Percentiles rank a stretch among this genome's conserved stretches.
Conservation (phyloP, 1,140 invertebrate genomes). For the Atta colombica region DNA sequence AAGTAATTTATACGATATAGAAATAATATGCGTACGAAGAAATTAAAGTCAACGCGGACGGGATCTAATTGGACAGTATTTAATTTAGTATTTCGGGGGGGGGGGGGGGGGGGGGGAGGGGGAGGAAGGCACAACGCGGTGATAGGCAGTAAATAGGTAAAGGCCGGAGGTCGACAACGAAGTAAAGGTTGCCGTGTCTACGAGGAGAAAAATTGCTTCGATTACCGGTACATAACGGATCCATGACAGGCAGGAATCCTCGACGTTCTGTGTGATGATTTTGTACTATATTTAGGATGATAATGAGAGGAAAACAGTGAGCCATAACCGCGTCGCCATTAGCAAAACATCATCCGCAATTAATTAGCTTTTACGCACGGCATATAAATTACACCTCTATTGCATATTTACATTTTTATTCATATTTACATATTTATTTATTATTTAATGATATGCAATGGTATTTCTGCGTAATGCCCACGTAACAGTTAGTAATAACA, state of each 20-base stretch:
- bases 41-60: background rate
- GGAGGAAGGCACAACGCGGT: background rate
- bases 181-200: constrained; percentile 51
- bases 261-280: constrained; percentile 37
- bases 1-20: background rate
- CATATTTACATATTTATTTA: constrained; percentile 12
- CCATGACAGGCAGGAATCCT: constrained; percentile 47
- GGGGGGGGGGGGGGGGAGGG: too few species aligned
- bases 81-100: background rate
- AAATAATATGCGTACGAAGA: background rate
- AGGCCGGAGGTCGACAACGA: constrained; percentile 55
- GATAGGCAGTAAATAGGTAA: constrained; percentile 60
- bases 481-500: constrained; percentile 12
- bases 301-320: constrained; percentile 51
- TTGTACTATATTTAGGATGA: constrained; percentile 60
- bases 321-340: constrained; percentile 21
- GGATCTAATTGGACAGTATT: constrained; percentile 26
- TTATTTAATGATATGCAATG: constrained; percentile 23
- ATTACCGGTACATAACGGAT: constrained; percentile 52
- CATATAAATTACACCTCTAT: constrained; percentile 47
- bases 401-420: constrained; percentile 59
- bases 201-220: constrained; percentile 49
- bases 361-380: constrained; percentile 32
- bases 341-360: constrained; percentile 54
- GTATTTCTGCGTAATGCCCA: background rate